Conservation (phyloP, 2,888 invertebrate genomes). For the Ischnura elegans region DNA sequence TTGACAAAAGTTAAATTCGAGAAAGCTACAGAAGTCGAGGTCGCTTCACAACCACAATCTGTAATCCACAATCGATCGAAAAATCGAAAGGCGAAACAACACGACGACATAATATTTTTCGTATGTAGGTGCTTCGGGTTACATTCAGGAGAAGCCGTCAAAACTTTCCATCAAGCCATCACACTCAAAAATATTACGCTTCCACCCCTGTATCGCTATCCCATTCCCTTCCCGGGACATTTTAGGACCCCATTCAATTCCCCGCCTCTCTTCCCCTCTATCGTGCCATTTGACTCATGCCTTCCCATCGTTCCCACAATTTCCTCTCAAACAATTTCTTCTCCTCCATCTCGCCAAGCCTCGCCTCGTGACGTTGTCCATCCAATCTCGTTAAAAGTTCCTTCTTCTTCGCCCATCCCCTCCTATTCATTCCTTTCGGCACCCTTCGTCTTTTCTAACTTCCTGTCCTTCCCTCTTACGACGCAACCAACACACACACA, state of each 20-base stretch:
- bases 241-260: conserved; percentile 5
- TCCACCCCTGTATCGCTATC: neutral
- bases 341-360: neutral
- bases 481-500: neutral
- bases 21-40: no score
- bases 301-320: neutral
- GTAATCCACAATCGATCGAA: neutral
- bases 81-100: neutral
- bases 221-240: neutral
- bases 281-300: neutral
- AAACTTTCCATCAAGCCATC: neutral
- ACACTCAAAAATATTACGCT: neutral
- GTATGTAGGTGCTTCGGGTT: neutral
- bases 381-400: conserved; percentile 32
- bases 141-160: neutral
- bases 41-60: neutral
- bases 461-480: neutral
- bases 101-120: neutral
- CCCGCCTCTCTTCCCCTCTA: neutral
- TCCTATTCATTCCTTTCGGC: neutral
- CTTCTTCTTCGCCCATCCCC: neutral
- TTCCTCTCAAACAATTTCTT: neutral
- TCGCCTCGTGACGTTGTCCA: neutral
- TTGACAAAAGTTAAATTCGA: no score
- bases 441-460: neutral